Conservation (phyloP, 2,797 vertebrate species). For the Pseudochaenichthys georgianus region DNA sequence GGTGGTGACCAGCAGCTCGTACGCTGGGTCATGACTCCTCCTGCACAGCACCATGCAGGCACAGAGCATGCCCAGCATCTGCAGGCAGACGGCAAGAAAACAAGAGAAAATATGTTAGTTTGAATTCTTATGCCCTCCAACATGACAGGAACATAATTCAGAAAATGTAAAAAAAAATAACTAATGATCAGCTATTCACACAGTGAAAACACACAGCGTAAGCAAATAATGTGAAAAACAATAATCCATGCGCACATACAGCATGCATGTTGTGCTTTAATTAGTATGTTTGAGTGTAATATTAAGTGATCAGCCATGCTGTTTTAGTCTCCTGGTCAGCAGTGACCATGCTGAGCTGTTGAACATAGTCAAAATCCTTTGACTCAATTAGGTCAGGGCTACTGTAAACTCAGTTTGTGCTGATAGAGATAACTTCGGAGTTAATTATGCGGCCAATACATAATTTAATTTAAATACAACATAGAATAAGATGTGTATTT, state of each 20-base stretch:
- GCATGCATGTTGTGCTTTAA: background rate
- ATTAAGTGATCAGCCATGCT: background rate
- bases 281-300: conserved; percentile 12
- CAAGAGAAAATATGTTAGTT: background rate
- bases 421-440: conserved; percentile 15
- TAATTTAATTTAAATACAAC: conserved; percentile 2
- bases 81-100: conserved; percentile 30
- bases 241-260: background rate
- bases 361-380: conserved; percentile 14
- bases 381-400: conserved; percentile 38
- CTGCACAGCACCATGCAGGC: conserved; percentile 96
- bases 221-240: background rate
- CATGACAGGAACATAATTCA: background rate
- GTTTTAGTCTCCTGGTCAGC: conserved; percentile 16
- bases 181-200: background rate
- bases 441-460: conserved; percentile 3
- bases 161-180: background rate
- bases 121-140: background rate
- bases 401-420: conserved; percentile 11
- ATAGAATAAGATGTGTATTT: background rate
- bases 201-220: background rate
- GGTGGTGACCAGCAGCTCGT: conserved; percentile 95
- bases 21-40: conserved; percentile 95
- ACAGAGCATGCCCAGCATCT: conserved; percentile 99
- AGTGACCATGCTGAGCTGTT: conserved; percentile 12